Conservation (phyloP, 2,113 vertebrate genomes). For the Diadophis punctatus region DNA sequence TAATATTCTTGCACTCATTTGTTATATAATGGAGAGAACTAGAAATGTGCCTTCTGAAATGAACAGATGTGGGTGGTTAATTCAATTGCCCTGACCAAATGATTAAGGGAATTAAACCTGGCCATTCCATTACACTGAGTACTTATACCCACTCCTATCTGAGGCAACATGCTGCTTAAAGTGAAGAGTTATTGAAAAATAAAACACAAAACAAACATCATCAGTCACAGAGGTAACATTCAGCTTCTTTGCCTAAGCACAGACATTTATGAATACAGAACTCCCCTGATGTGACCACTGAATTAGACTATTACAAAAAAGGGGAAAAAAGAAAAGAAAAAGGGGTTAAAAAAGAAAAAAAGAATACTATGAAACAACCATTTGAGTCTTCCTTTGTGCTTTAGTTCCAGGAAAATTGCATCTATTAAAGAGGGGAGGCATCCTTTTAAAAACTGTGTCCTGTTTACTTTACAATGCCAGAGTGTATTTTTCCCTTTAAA, state of each 20-base stretch:
- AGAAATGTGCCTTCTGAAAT: conserved; percentile 46
- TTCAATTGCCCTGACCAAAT: conserved; percentile 71
- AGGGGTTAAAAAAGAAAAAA: neutral
- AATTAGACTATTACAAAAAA: conserved; percentile 49
- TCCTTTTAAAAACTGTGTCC: conserved; percentile 19
- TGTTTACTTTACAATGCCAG: conserved; percentile 14
- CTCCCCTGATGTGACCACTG: conserved; percentile 43
- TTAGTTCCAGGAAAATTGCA: conserved; percentile 46
- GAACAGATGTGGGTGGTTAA: conserved; percentile 76
- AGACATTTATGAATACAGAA: conserved; percentile 43
- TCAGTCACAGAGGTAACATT: conserved; percentile 65
- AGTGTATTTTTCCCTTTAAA: conserved; percentile 34
- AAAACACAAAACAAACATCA: conserved; percentile 63
- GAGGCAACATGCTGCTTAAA: conserved; percentile 57
- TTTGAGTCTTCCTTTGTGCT: conserved; percentile 49
- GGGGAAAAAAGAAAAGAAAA: too few relatives aligned
- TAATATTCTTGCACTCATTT: conserved; percentile 44
- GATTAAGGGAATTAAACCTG: conserved; percentile 78
- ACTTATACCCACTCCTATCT: conserved; percentile 64
- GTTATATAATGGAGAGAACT: conserved; percentile 55
- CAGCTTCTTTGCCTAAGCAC: conserved; percentile 60
- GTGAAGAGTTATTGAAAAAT: conserved; percentile 63
- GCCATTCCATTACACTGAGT: conserved; percentile 71
- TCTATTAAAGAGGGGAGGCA: conserved; percentile 46
- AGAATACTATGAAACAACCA: conserved; percentile 34